A percentile compares a stretch with the other conserved stretches of the same genome.
Evolutionary conservation across 2,113 vertebrate species (phyloP).

Genomic region (Scartelaos histophorus): DNA sequence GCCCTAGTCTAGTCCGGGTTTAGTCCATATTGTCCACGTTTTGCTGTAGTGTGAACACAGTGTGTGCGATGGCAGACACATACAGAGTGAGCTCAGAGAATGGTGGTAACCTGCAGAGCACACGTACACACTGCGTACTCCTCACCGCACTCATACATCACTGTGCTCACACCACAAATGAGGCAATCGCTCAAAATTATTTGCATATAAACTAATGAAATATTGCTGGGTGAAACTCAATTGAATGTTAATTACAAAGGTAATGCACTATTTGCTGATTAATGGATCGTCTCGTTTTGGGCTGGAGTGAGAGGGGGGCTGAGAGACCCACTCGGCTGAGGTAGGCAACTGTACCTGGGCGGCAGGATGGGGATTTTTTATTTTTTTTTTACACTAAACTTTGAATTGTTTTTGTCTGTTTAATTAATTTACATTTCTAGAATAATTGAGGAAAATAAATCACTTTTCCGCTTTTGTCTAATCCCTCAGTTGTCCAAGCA

Average conservation of each 20-base stretch:
- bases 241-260: constrained; percentile 95
- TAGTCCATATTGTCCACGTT: neutral
- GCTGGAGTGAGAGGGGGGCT: constrained; percentile 48
- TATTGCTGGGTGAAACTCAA: constrained; percentile 94
- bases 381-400: neutral
- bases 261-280: constrained; percentile 98
- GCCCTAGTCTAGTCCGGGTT: neutral
- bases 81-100: constrained; percentile 56
- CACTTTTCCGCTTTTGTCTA: neutral
- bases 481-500: too few relatives aligned
- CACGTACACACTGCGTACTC: constrained; percentile 22
- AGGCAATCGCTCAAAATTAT: constrained; percentile 97
- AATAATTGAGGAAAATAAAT: neutral
- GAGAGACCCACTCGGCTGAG: constrained; percentile 35
- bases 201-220: constrained; percentile 97
- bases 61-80: constrained; percentile 23
- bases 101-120: constrained; percentile 45
- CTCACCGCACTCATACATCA: constrained; percentile 85
- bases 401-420: neutral
- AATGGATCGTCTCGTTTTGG: constrained; percentile 89
- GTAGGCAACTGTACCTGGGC: constrained; percentile 44
- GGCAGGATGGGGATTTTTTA: neutral
- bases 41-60: neutral
- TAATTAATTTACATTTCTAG: neutral
- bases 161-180: constrained; percentile 87